A percentile compares a stretch with the other conserved stretches of the same genome.
phyloP scores from a whole-genome alignment of 2,888 invertebrate species.

The Mesoligia furuncula region DNA sequence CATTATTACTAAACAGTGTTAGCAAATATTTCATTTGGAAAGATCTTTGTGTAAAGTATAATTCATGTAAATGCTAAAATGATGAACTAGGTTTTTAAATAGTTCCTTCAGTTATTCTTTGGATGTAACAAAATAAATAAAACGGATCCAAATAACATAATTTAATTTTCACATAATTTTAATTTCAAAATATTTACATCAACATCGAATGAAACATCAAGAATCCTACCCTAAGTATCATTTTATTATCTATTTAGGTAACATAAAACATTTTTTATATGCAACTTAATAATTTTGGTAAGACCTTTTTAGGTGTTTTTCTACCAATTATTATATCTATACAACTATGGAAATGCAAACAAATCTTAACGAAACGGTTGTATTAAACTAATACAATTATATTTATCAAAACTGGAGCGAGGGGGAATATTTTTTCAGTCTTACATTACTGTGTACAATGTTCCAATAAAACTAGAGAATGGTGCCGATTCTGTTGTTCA shows the following conservation, averaged over 20 bases:
- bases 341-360: slow-evolving; percentile 31
- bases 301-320: not conserved
- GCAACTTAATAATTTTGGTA: not conserved
- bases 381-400: slow-evolving; percentile 17
- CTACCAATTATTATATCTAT: slow-evolving; percentile 1
- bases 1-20: not conserved
- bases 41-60: not conserved
- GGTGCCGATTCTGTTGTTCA: too few relatives aligned
- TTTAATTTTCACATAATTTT: slow-evolving; percentile 38
- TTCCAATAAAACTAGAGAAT: slow-evolving; percentile 18
- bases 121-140: slow-evolving; percentile 37
- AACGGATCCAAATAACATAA: slow-evolving; percentile 25
- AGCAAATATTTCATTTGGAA: not conserved
- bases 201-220: slow-evolving; percentile 3
- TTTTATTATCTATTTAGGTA: slow-evolving; percentile 17
- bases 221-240: not conserved
- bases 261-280: slow-evolving; percentile 20
- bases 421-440: slow-evolving; percentile 34
- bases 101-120: not conserved
- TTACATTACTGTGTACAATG: slow-evolving; percentile 24
- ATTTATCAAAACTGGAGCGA: not conserved
- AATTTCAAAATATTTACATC: slow-evolving; percentile 29
- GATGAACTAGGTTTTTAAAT: not conserved
- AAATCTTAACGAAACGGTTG: slow-evolving; percentile 22
- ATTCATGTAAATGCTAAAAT: not conserved